Conservation (phyloP, 30 jellyfish, hydroid and myxozoan genomes). For the Cassiopea xamachana region DNA sequence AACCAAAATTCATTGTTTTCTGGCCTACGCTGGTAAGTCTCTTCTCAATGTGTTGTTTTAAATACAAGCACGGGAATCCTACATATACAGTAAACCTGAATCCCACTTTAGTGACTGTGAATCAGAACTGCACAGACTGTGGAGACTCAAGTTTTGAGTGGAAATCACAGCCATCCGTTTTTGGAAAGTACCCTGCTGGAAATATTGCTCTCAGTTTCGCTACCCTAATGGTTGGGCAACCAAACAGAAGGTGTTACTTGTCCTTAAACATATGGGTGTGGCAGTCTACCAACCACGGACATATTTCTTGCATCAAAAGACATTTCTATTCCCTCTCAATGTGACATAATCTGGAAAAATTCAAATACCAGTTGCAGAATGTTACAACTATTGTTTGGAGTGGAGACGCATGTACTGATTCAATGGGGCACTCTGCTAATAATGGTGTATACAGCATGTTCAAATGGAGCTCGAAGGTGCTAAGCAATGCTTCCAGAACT, state of each 20-base stretch:
- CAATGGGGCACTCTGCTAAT: slow-evolving; percentile 22
- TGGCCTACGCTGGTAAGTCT: slow-evolving; percentile 26
- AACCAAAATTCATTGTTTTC: slow-evolving; percentile 51
- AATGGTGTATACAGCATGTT: slow-evolving; percentile 17
- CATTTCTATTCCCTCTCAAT: too few relatives aligned
- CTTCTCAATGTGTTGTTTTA: slow-evolving; percentile 39
- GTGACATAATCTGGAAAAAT: neutral
- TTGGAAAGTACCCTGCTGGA: slow-evolving; percentile 63
- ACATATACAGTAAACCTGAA: slow-evolving; percentile 11
- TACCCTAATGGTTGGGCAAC: slow-evolving; percentile 46
- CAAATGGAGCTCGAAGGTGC: slow-evolving; percentile 38
- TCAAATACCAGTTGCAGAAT: slow-evolving; percentile 3
- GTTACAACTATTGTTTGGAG: slow-evolving; percentile 12
- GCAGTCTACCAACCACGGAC: too few relatives aligned
- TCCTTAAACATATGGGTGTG: too few relatives aligned
- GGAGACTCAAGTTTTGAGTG: slow-evolving; percentile 7
- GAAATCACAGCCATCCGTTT: slow-evolving; percentile 41
- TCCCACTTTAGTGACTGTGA: slow-evolving; percentile 61
- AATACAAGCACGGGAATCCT: slow-evolving; percentile 24
- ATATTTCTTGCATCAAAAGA: too few relatives aligned
- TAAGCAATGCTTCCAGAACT: neutral
- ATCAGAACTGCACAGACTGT: slow-evolving; percentile 19
- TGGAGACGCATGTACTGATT: slow-evolving; percentile 33
- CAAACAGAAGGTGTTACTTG: too few relatives aligned
- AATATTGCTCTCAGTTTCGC: slow-evolving; percentile 46